A percentile compares a stretch with the other conserved stretches of the same genome.
Conservation (phyloP, 1,140 invertebrate genomes). For the Bombus waltoni region DNA sequence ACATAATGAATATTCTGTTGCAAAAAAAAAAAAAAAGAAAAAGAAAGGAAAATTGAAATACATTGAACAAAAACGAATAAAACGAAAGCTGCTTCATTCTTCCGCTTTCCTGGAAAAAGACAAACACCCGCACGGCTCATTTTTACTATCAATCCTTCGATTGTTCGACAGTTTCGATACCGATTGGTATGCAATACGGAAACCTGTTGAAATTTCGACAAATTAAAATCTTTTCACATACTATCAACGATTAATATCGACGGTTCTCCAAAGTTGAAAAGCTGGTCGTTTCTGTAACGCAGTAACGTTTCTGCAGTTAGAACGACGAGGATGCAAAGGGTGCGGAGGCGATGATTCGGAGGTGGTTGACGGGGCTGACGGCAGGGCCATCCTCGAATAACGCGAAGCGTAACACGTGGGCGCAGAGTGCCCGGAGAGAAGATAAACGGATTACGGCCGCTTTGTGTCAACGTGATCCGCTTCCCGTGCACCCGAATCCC, state of each 20-base stretch:
- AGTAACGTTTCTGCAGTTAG: neutral
- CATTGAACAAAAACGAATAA: too few species aligned
- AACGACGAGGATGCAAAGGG: constrained; percentile 15
- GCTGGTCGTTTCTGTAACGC: constrained; percentile 17
- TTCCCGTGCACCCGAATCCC: constrained; percentile 73
- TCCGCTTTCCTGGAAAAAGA: too few species aligned
- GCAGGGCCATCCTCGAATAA: constrained; percentile 58
- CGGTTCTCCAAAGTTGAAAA: constrained; percentile 8
- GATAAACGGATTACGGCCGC: constrained; percentile 81
- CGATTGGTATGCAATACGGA: too few species aligned
- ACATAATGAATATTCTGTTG: too few species aligned
- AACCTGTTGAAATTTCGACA: neutral
- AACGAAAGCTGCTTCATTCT: too few species aligned
- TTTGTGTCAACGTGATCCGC: constrained; percentile 81
- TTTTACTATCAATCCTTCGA: too few species aligned
- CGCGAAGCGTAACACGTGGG: constrained; percentile 75
- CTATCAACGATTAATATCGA: constrained; percentile 15
- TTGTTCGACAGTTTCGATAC: too few species aligned
- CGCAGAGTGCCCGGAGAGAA: constrained; percentile 79
- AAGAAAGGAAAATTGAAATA: too few species aligned
- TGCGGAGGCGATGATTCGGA: neutral
- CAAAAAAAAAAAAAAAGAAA: too few species aligned
- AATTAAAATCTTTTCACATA: neutral
- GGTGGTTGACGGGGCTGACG: neutral
- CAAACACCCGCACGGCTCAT: too few species aligned